phyloP scores from a whole-genome alignment of 2,888 invertebrate species.

The Cactoblastis cactorum region DNA sequence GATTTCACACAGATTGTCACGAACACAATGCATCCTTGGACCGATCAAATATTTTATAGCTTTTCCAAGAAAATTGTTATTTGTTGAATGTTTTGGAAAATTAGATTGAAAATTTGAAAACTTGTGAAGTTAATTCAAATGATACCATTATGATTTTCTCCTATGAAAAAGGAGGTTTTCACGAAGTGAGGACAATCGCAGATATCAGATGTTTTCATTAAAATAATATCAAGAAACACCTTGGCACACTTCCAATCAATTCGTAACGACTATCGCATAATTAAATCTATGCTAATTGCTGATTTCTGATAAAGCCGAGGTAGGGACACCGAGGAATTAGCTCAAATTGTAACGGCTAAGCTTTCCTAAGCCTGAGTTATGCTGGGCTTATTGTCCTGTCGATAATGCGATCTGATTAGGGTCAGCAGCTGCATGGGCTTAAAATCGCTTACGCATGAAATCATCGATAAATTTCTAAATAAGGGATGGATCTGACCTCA shows the following conservation, averaged over 20 bases:
- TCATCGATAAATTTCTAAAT: neutral
- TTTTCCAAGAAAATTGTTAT: too few relatives aligned
- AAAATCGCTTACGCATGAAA: neutral
- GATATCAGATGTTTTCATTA: neutral
- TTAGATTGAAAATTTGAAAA: too few relatives aligned
- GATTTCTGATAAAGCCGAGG: neutral
- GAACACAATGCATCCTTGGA: too few relatives aligned
- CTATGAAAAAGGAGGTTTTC: neutral
- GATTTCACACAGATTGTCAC: too few relatives aligned
- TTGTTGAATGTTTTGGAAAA: too few relatives aligned
- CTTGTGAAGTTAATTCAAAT: too few relatives aligned
- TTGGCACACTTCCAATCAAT: slow-evolving; percentile 7
- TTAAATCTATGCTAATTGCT: slow-evolving; percentile 8
- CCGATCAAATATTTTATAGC: too few relatives aligned
- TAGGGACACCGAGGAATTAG: neutral
- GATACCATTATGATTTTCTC: too few relatives aligned
- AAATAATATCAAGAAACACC: neutral
- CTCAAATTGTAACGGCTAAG: neutral
- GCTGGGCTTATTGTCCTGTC: slow-evolving; percentile 7
- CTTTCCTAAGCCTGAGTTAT: neutral
- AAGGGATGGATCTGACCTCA: neutral
- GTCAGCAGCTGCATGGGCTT: neutral
- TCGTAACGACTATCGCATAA: slow-evolving; percentile 1
- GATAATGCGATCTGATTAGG: neutral
- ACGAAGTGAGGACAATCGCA: neutral